Evolutionary conservation across 2,113 vertebrate genomes (phyloP).

Genomic region (Eublepharis macularius): DNA sequence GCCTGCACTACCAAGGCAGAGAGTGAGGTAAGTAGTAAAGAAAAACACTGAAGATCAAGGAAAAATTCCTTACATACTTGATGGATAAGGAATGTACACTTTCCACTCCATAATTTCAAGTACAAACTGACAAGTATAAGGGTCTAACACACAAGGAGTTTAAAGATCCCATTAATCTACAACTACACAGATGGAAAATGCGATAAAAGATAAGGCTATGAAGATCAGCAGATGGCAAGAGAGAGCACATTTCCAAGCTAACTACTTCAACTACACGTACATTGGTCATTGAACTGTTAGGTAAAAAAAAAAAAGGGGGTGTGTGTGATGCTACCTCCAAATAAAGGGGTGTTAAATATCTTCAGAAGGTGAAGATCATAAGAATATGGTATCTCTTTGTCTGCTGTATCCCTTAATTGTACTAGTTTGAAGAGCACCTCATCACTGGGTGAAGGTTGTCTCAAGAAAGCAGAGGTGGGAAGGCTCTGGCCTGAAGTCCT

Average conservation of each 20-base stretch:
- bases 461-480: no score
- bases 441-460: no score
- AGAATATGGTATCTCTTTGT: no score
- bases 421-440: no score
- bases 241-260: slow-evolving; percentile 3
- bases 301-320: neutral
- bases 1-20: slow-evolving; percentile 5
- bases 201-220: slow-evolving; percentile 25
- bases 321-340: neutral
- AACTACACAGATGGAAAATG: slow-evolving; percentile 26
- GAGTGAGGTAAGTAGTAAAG: slow-evolving; percentile 2
- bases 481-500: no score
- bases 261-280: neutral
- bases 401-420: no score
- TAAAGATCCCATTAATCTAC: slow-evolving; percentile 36
- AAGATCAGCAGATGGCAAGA: slow-evolving; percentile 14
- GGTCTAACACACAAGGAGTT: slow-evolving; percentile 1
- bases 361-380: no score
- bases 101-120: slow-evolving; percentile 45
- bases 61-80: slow-evolving; percentile 38
- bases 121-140: slow-evolving; percentile 26
- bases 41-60: slow-evolving; percentile 31
- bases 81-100: slow-evolving; percentile 35
- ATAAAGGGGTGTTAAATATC: no score
- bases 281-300: neutral